phyloP scores from a whole-genome alignment of 1,140 invertebrate genomes.

The Galleria mellonella region DNA sequence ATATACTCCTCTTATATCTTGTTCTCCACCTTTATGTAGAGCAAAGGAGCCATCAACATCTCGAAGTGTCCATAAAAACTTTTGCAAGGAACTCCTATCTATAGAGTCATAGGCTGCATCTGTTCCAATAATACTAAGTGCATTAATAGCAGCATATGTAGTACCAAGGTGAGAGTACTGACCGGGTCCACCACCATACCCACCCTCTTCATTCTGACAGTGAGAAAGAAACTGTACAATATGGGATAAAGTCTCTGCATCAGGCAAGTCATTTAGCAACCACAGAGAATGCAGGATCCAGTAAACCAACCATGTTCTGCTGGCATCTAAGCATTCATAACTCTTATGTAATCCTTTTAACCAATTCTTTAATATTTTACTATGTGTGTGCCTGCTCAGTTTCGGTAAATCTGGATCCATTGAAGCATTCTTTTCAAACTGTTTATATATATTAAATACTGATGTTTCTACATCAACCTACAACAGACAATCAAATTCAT shows the following conservation, averaged over 20 bases:
- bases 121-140: slow-evolving; percentile 91
- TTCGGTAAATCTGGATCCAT: slow-evolving; percentile 77
- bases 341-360: slow-evolving; percentile 79
- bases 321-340: slow-evolving; percentile 93
- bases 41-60: slow-evolving; percentile 92
- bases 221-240: slow-evolving; percentile 82
- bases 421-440: slow-evolving; percentile 74
- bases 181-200: slow-evolving; percentile 95
- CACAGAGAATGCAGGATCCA: slow-evolving; percentile 96
- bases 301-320: slow-evolving; percentile 95
- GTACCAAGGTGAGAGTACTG: slow-evolving; percentile 95
- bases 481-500: no score
- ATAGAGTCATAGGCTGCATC: slow-evolving; percentile 91
- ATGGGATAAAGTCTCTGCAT: slow-evolving; percentile 78
- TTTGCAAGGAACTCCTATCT: slow-evolving; percentile 84
- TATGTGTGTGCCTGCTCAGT: slow-evolving; percentile 79
- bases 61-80: slow-evolving; percentile 86
- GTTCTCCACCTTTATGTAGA: slow-evolving; percentile 95
- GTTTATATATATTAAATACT: slow-evolving; percentile 78
- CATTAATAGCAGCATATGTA: slow-evolving; percentile 97
- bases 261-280: slow-evolving; percentile 84
- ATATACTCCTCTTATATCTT: slow-evolving; percentile 95
- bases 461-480: slow-evolving; percentile 80
- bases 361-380: slow-evolving; percentile 81
- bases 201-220: slow-evolving; percentile 89